These are phyloP conservation scores for Aptenodytes patagonicus DNA, from an alignment of 2,113 vertebrate genomes.

Conservation along the genomic window DNA sequence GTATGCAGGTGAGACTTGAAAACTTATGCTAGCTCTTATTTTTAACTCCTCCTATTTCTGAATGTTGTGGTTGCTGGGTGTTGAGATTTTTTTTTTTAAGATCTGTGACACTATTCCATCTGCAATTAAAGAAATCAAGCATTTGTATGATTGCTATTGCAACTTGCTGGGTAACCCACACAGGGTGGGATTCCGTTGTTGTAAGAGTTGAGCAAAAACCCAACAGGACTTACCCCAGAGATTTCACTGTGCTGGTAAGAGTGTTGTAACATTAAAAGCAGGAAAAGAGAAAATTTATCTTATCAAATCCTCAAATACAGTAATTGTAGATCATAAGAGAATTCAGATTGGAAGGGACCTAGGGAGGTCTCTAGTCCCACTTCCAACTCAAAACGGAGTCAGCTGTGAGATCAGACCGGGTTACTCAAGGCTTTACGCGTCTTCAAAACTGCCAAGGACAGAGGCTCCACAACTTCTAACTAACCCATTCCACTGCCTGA, in stretches of 20 bases:
- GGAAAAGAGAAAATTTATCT: not conserved
- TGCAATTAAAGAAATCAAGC: not conserved
- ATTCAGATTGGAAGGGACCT: not conserved
- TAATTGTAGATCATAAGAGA: not conserved
- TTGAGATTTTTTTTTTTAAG: not conserved
- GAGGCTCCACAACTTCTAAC: not conserved
- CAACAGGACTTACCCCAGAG: not conserved
- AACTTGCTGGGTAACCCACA: not conserved
- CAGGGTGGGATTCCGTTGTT: not conserved
- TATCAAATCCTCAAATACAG: not conserved
- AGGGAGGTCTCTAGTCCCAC: not conserved
- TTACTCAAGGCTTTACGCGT: not conserved
- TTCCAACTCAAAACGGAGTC: not conserved
- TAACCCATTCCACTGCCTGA: not conserved
- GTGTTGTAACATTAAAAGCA: not conserved
- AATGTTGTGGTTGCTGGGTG: not conserved
- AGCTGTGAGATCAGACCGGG: not conserved
- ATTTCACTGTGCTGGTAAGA: not conserved
- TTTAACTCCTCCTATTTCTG: not conserved
- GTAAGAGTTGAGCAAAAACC: not conserved
- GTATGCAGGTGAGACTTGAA: slow-evolving; percentile 89
- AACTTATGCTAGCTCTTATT: not conserved
- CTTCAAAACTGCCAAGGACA: not conserved
- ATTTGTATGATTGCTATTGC: not conserved
- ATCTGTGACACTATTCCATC: not conserved